phyloP scores from a whole-genome alignment of 2,797 vertebrate genomes.

The Microctenopoma steveboyesi region DNA sequence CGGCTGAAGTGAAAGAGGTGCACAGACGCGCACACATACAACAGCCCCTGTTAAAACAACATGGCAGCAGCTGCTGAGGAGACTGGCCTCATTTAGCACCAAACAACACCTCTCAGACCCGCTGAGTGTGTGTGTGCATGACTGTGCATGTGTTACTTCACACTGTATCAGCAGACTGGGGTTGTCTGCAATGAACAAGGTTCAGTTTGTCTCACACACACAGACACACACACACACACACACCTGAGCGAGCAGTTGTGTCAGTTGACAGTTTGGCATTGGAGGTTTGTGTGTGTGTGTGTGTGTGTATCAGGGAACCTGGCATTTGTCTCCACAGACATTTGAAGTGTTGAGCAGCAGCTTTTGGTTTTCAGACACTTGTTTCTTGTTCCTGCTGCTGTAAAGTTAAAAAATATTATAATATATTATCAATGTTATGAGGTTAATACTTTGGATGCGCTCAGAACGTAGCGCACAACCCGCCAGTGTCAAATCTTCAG shows the following conservation, averaged over 20 bases:
- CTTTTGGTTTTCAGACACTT: no score
- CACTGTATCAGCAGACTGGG: slow-evolving; percentile 45
- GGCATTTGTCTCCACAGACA: slow-evolving; percentile 44
- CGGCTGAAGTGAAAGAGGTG: slow-evolving; percentile 38
- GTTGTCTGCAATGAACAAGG: slow-evolving; percentile 61
- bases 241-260: no score
- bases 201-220: slow-evolving; percentile 45
- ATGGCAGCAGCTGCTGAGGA: slow-evolving; percentile 60
- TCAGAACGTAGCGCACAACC: no score
- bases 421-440: no score
- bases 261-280: no score
- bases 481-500: no score
- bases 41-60: slow-evolving; percentile 57
- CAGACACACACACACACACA: no score
- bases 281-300: slow-evolving; percentile 20
- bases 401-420: no score
- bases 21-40: neutral
- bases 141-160: slow-evolving; percentile 35
- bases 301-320: neutral
- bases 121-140: slow-evolving; percentile 15
- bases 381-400: no score
- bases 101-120: slow-evolving; percentile 46
- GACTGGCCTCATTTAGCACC: slow-evolving; percentile 58
- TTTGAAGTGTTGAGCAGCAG: slow-evolving; percentile 16
- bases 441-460: no score